Conservation (phyloP, 2,888 invertebrate genomes). For the Nebria salina region DNA sequence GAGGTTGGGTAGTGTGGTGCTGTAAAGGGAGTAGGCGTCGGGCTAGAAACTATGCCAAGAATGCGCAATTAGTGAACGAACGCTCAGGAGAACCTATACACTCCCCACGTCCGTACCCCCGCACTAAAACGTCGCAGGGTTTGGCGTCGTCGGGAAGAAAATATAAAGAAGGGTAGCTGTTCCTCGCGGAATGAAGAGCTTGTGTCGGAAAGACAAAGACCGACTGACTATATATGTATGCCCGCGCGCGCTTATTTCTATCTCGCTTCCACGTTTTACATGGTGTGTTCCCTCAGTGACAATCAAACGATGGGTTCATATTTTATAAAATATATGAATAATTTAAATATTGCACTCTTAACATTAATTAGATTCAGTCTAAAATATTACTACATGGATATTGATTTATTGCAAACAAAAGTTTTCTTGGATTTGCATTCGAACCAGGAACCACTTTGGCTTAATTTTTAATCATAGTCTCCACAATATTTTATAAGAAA, state of each 20-base stretch:
- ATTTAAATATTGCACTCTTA: neutral
- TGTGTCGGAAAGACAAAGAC: slow-evolving; percentile 45
- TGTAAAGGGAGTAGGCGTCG: slow-evolving; percentile 65
- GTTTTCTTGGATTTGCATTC: no score
- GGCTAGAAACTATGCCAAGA: slow-evolving; percentile 94
- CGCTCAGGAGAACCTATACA: slow-evolving; percentile 63
- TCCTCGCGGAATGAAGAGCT: slow-evolving; percentile 56
- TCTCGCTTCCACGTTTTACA: neutral
- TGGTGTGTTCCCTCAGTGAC: neutral
- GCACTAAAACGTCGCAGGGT: slow-evolving; percentile 51
- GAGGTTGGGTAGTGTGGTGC: neutral
- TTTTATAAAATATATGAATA: neutral
- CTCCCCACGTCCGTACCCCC: neutral
- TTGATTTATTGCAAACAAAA: no score
- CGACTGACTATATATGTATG: neutral
- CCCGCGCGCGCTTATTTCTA: neutral
- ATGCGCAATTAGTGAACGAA: slow-evolving; percentile 95
- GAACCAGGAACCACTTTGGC: no score
- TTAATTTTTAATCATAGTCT: no score
- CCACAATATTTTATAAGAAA: no score
- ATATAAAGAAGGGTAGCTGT: slow-evolving; percentile 74
- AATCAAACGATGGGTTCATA: neutral
- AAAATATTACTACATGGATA: neutral
- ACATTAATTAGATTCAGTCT: neutral
- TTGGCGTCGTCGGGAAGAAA: slow-evolving; percentile 68